phyloP scores from a whole-genome alignment of 2,888 invertebrate species.

The Lycaena phlaeas region DNA sequence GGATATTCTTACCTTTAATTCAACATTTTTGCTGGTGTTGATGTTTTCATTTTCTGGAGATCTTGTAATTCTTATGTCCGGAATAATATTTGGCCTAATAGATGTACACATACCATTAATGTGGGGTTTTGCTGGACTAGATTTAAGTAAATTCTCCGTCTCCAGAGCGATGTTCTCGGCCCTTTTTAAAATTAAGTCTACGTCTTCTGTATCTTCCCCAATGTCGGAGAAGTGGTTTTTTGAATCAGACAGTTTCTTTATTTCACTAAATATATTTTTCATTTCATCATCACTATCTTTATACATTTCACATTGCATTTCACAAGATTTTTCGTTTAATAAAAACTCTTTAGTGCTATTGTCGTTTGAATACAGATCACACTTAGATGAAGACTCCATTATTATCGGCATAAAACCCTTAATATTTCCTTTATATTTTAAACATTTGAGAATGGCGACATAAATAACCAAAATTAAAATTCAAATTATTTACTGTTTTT shows the following conservation, averaged over 20 bases:
- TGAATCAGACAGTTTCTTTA: slow-evolving; percentile 67
- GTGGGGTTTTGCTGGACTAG: slow-evolving; percentile 33
- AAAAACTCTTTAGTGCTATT: slow-evolving; percentile 62
- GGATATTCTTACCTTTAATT: slow-evolving; percentile 19
- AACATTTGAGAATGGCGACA: too few relatives aligned
- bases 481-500: neutral
- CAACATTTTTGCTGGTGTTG: slow-evolving; percentile 32
- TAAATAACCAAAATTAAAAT: neutral
- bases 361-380: slow-evolving; percentile 42
- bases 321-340: slow-evolving; percentile 53
- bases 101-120: slow-evolving; percentile 24
- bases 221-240: slow-evolving; percentile 36
- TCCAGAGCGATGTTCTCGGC: slow-evolving; percentile 57
- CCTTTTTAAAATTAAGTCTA: slow-evolving; percentile 55
- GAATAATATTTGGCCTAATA: slow-evolving; percentile 31
- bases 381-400: slow-evolving; percentile 13
- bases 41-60: slow-evolving; percentile 31
- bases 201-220: slow-evolving; percentile 49
- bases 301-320: slow-evolving; percentile 47
- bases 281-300: slow-evolving; percentile 74
- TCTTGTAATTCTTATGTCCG: slow-evolving; percentile 55
- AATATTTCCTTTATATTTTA: too few relatives aligned
- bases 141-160: slow-evolving; percentile 50
- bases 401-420: slow-evolving; percentile 3
- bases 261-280: slow-evolving; percentile 79